These are phyloP conservation scores for Druon quercuslanigerum DNA, from an alignment of 1,140 invertebrate genomes.

Conservation along the genomic window DNA sequence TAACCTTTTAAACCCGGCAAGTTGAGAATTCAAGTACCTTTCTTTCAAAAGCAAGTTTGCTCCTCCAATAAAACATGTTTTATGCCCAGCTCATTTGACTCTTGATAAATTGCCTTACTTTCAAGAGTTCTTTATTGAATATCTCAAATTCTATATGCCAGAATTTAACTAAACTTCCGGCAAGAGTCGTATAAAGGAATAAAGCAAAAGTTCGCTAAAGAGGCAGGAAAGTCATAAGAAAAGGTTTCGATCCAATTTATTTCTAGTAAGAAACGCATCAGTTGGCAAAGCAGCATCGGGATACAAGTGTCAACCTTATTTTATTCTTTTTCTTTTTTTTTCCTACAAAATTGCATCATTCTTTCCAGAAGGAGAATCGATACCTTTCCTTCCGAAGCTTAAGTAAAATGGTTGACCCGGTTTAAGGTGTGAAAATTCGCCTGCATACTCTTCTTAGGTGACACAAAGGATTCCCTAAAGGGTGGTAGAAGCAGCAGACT, in stretches of 20 bases:
- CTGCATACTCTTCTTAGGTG: conserved; percentile 12
- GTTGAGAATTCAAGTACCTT: too few relatives aligned
- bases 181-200: conserved; percentile 19
- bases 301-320: conserved; percentile 28
- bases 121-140: not conserved
- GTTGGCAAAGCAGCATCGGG: not conserved
- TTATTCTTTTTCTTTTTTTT: not conserved
- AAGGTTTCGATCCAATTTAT: too few relatives aligned
- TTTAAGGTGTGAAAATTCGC: conserved; percentile 27
- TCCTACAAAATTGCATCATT: conserved; percentile 21
- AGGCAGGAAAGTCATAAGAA: too few relatives aligned
- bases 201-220: not conserved
- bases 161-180: not conserved
- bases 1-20: too few relatives aligned
- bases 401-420: not conserved
- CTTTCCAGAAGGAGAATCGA: conserved; percentile 14
- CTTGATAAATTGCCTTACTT: conserved; percentile 2
- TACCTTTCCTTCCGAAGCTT: not conserved
- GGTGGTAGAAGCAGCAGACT: conserved; percentile 1
- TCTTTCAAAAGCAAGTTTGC: too few relatives aligned
- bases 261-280: too few relatives aligned
- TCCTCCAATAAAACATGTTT: not conserved
- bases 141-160: not conserved
- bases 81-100: conserved; percentile 14
- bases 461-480: conserved; percentile 31